These are phyloP conservation scores for Pipistrellus pygmaeus DNA, from an alignment of 2,797 vertebrate genomes.

Conservation along the genomic window DNA sequence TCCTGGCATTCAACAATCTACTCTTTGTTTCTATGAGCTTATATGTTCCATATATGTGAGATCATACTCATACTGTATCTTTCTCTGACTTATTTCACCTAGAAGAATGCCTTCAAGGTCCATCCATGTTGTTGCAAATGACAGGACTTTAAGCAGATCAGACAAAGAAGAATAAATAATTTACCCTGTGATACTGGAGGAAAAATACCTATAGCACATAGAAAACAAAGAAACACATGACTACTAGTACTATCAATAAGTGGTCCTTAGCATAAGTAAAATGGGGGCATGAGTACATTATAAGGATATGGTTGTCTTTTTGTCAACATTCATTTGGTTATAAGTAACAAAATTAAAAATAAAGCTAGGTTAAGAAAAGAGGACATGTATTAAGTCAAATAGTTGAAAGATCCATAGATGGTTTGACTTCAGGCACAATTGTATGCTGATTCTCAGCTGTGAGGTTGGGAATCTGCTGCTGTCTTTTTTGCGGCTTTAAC, in stretches of 20 bases:
- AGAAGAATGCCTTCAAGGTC: neutral
- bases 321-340: neutral
- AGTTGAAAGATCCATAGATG: neutral
- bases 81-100: neutral
- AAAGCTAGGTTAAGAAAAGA: slow-evolving; percentile 5
- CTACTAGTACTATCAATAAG: neutral
- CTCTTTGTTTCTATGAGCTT: neutral
- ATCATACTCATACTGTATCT: neutral
- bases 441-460: neutral
- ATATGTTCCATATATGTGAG: neutral
- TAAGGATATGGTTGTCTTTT: neutral
- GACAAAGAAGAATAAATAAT: neutral
- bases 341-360: slow-evolving; percentile 32
- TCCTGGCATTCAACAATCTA: neutral
- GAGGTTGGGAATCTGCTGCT: neutral
- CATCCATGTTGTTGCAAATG: neutral
- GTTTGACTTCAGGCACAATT: neutral
- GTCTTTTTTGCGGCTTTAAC: neutral
- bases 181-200: neutral
- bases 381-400: neutral
- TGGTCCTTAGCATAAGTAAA: slow-evolving; percentile 4
- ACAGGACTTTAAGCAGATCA: neutral
- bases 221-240: neutral
- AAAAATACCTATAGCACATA: neutral
- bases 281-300: neutral